Conservation (phyloP, 2,888 invertebrate genomes). For the Andrena haemorrhoa region DNA sequence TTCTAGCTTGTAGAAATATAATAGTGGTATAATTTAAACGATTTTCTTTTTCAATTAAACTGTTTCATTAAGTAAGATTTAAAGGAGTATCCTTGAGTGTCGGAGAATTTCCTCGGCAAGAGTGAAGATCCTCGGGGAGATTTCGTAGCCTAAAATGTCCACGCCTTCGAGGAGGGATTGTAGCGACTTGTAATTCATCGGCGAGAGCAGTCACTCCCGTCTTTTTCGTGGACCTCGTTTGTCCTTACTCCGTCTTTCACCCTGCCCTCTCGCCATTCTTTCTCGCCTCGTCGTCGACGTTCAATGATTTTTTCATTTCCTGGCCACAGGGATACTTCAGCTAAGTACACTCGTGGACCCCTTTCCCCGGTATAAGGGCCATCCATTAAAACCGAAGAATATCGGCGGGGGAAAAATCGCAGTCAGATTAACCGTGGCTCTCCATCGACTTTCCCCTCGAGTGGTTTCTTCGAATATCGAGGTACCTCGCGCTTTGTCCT, state of each 20-base stretch:
- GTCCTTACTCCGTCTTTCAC: conserved; percentile 50
- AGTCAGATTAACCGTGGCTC: conserved; percentile 47
- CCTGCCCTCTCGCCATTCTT: conserved; percentile 28
- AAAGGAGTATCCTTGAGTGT: neutral
- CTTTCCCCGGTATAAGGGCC: conserved; percentile 52
- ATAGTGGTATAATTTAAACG: neutral
- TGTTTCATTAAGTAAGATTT: conserved; percentile 29
- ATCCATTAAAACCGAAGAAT: conserved; percentile 68
- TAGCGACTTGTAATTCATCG: conserved; percentile 57
- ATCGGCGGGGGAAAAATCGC: conserved; percentile 51
- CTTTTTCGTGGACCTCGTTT: conserved; percentile 40
- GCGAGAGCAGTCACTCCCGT: conserved; percentile 43
- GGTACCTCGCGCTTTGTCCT: conserved; percentile 12
- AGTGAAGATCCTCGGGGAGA: neutral
- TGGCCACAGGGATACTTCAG: conserved; percentile 60
- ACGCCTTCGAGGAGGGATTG: conserved; percentile 39
- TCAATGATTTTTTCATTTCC: conserved; percentile 71
- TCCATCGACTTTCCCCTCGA: conserved; percentile 31
- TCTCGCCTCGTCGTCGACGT: conserved; percentile 44
- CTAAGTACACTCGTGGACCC: conserved; percentile 63
- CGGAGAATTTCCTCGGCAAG: neutral
- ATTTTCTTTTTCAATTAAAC: neutral
- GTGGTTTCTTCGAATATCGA: conserved; percentile 46
- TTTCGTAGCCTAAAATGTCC: conserved; percentile 46
- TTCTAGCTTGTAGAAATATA: neutral